Evolutionary conservation across 2,888 invertebrate genomes (phyloP).

Genomic region (Dasysyrphus tricinctus): DNA sequence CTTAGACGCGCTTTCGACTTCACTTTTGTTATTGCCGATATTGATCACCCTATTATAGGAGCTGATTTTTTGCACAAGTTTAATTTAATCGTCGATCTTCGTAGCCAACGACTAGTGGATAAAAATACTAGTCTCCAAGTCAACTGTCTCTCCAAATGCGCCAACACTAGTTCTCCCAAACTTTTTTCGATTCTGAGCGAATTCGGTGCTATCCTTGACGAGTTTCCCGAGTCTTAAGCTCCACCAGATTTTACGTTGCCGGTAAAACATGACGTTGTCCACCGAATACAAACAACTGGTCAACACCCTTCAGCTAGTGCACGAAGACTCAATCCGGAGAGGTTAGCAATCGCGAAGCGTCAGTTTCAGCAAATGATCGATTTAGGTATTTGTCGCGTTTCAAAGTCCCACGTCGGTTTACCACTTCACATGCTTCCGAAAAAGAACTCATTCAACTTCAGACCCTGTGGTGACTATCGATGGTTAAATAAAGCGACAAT

Average conservation of each 20-base stretch:
- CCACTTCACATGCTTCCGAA: too few species aligned
- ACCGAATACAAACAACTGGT: too few species aligned
- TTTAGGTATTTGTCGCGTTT: too few species aligned
- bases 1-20: too few species aligned
- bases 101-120: neutral
- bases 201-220: constrained; percentile 51
- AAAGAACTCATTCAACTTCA: too few species aligned
- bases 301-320: too few species aligned
- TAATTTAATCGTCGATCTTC: constrained; percentile 7
- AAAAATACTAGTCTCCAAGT: neutral
- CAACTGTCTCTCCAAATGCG: neutral
- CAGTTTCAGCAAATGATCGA: too few species aligned
- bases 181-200: constrained; percentile 38
- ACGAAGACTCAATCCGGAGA: too few species aligned
- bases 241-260: constrained; percentile 39
- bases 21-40: too few species aligned
- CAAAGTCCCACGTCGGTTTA: neutral
- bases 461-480: too few species aligned
- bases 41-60: too few species aligned
- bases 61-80: constrained; percentile 9
- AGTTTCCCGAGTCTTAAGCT: constrained; percentile 43
- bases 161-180: constrained; percentile 8
- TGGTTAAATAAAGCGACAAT: neutral
- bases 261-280: constrained; percentile 1
- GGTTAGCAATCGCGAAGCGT: too few species aligned